A percentile compares a stretch with the other conserved stretches of the same genome.
These are phyloP conservation scores for Zygogramma bicolorata DNA, from an alignment of 2,888 invertebrate genomes.

Conservation along the genomic window DNA sequence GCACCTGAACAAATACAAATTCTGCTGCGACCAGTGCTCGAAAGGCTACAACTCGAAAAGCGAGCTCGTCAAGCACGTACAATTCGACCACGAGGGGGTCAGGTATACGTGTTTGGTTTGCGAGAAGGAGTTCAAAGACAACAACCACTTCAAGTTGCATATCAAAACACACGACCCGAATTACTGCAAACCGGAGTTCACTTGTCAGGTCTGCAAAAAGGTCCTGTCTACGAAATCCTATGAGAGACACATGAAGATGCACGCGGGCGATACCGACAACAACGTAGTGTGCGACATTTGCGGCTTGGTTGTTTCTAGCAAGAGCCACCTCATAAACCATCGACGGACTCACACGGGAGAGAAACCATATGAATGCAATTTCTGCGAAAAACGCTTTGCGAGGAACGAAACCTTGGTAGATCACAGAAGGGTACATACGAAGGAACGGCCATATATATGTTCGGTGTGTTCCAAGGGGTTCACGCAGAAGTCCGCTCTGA, in stretches of 20 bases:
- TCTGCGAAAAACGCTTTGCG: slow-evolving; percentile 38
- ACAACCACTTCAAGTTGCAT: slow-evolving; percentile 49
- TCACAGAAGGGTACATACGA: slow-evolving; percentile 71
- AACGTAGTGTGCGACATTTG: slow-evolving; percentile 55
- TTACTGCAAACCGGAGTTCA: slow-evolving; percentile 41
- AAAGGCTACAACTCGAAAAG: slow-evolving; percentile 49
- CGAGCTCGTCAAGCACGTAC: slow-evolving; percentile 48
- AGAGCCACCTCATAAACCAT: slow-evolving; percentile 29
- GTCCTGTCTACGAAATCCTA: slow-evolving; percentile 34
- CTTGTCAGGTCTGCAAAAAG: slow-evolving; percentile 39
- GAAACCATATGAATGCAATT: slow-evolving; percentile 23
- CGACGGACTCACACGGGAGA: slow-evolving; percentile 51
- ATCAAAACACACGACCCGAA: slow-evolving; percentile 45
- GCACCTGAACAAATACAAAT: slow-evolving; percentile 67
- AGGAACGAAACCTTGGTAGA: slow-evolving; percentile 46
- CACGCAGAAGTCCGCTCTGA: slow-evolving; percentile 58
- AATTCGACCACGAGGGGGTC: slow-evolving; percentile 53
- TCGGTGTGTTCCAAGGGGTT: slow-evolving; percentile 71
- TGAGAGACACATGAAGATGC: slow-evolving; percentile 42
- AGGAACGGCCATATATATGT: slow-evolving; percentile 70
- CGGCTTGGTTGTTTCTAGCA: slow-evolving; percentile 51
- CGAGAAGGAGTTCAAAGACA: slow-evolving; percentile 52
- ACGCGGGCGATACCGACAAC: slow-evolving; percentile 33
- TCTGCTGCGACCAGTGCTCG: slow-evolving; percentile 53
- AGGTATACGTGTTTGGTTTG: slow-evolving; percentile 51